A percentile compares a stretch with the other conserved stretches of the same genome.
Conservation (phyloP, 2,113 vertebrate genomes). For the Deroptyus accipitrinus region DNA sequence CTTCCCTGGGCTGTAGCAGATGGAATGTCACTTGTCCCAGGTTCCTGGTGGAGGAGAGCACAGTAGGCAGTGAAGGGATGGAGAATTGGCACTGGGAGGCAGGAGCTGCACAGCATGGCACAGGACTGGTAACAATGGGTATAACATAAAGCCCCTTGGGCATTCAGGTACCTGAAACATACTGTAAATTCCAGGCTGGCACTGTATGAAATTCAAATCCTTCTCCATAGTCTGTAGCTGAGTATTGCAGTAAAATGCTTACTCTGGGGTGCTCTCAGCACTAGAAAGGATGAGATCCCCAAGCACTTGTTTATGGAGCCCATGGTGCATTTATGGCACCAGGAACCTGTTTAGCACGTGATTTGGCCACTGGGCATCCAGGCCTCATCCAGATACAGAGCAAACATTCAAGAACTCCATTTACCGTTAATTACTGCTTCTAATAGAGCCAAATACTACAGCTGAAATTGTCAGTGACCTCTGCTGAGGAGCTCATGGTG, state of each 20-base stretch:
- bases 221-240: not conserved
- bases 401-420: not conserved
- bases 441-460: not conserved
- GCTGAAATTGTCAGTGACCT: not conserved
- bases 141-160: not conserved
- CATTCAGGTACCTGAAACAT: not conserved
- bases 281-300: not conserved
- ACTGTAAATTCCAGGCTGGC: not conserved
- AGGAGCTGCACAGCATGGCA: not conserved
- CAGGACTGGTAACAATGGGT: not conserved
- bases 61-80: not conserved
- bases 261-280: not conserved
- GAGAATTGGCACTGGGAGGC: not conserved
- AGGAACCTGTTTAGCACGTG: not conserved
- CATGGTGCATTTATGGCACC: not conserved
- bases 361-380: not conserved
- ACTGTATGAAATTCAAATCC: not conserved
- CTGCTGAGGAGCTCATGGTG: not conserved
- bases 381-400: not conserved
- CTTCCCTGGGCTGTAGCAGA: not conserved
- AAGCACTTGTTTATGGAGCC: fast-evolving
- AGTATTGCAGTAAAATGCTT: not conserved
- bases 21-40: not conserved
- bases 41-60: not conserved
- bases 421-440: not conserved